Percentiles rank a stretch among this genome's conserved stretches.
phyloP scores from a whole-genome alignment of 2,888 invertebrate genomes.

The Clivina fossor region DNA sequence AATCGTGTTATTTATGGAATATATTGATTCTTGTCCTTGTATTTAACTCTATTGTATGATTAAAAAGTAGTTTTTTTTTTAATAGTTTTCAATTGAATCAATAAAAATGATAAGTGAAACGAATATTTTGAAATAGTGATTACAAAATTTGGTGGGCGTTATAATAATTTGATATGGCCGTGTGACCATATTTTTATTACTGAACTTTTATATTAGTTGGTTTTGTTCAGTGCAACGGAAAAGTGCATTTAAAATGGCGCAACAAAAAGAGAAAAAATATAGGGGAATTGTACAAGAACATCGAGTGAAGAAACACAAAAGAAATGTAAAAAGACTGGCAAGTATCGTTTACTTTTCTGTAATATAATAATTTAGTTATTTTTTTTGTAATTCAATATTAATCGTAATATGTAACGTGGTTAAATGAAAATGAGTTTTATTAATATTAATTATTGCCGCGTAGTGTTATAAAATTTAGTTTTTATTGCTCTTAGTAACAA shows the following conservation, averaged over 20 bases:
- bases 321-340: slow-evolving; percentile 9
- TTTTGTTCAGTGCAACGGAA: no score
- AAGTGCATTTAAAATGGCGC: slow-evolving; percentile 25
- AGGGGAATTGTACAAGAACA: slow-evolving; percentile 6
- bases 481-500: neutral
- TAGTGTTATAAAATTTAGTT: neutral
- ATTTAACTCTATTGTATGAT: neutral
- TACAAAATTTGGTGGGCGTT: slow-evolving; percentile 24
- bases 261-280: slow-evolving; percentile 15
- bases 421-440: no score
- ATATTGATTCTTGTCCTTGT: neutral
- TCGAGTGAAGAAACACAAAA: slow-evolving; percentile 15
- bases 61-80: neutral
- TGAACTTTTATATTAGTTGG: no score
- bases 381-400: no score
- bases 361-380: slow-evolving; percentile 4
- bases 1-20: neutral
- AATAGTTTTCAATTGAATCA: neutral
- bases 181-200: slow-evolving; percentile 1
- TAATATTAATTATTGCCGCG: no score
- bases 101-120: neutral
- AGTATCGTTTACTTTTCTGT: slow-evolving; percentile 9
- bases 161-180: slow-evolving; percentile 16
- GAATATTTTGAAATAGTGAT: neutral
- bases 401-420: no score